Evolutionary conservation across 2,797 vertebrate genomes (phyloP).

Genomic region (Tiaroga cobitis): DNA sequence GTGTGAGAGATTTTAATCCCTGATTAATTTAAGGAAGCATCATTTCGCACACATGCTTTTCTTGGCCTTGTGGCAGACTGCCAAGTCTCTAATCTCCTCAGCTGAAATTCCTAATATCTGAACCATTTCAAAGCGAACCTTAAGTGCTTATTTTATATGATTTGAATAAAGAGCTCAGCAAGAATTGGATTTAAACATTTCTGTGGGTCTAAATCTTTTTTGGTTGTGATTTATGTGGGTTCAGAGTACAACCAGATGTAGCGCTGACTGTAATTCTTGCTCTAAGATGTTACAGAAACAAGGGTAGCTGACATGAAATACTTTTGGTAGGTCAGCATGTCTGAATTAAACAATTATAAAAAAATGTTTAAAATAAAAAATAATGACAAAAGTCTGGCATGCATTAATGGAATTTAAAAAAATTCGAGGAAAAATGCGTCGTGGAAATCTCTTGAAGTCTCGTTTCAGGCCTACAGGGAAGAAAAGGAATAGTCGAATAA

Average conservation of each 20-base stretch:
- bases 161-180: conserved; percentile 59
- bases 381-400: background rate
- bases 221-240: conserved; percentile 10
- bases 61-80: conserved; percentile 62
- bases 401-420: too few relatives aligned
- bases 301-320: conserved; percentile 12
- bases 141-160: conserved; percentile 65
- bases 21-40: conserved; percentile 76
- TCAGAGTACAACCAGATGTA: conserved; percentile 34
- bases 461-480: too few relatives aligned
- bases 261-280: background rate
- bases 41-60: conserved; percentile 64
- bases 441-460: too few relatives aligned
- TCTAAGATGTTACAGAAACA: background rate
- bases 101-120: conserved; percentile 66
- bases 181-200: conserved; percentile 57
- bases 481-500: too few relatives aligned
- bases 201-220: conserved; percentile 40
- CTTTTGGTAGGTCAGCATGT: background rate
- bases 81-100: conserved; percentile 60
- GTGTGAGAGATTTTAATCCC: conserved; percentile 67
- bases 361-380: background rate
- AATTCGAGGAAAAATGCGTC: too few relatives aligned
- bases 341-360: background rate
- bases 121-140: conserved; percentile 59